Base-by-base conservation (phyloP, 2,888 invertebrate genomes). In the Linyphia triangularis region DNA sequence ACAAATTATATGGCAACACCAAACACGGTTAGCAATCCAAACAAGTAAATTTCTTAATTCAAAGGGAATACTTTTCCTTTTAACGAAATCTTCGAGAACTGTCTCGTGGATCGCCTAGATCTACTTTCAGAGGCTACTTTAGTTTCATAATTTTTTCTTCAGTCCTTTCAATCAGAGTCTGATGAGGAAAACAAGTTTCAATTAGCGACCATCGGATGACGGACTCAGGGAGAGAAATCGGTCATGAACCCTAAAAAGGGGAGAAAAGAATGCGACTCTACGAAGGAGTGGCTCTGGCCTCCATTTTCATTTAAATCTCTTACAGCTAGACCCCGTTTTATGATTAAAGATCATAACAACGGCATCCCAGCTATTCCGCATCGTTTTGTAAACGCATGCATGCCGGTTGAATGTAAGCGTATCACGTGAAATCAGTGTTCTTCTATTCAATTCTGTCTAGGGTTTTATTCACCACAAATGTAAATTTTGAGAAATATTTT, bases 131-230 rank as follows among this genome's bases (percentile, higher is more conserved):
- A 13, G 51, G 1, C 16, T 13, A 5, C n/a, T 51, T 51, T 5
- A 5, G 13, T 5, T 61, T 5, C 2, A 24, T 24, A 24, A 40
- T 77, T 59, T 77, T 77, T 63, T 33, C 26, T 22, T 9, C 26
- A 10, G 22, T 79, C 33, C 78, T 63, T 82, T 82, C 81, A 82
- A 82, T 82, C 81, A 82, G 81, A 70, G 69, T 82, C 81, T 82
- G 81, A 67, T 82, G 81, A 69, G 81, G 81, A 82, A 82, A 82
- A 82, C 81, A 82, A 82, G 81, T 82, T 82, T 82, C 81, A 82
- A 82, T 82, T 82, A 82, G 81, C 81, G 81, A 82, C 81, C 70
- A 82, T 70, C 81, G 70, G 81, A 70, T 82, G 70, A 82, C 70
- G 81, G 81, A 69, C 78, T 65, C 63, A 26, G 78, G 77, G 81